Evolutionary conservation across 2,797 vertebrate species (phyloP), one percentile per base, ranked within the genome.

Genomic region (Dendrocincla fuliginosa): DNA sequence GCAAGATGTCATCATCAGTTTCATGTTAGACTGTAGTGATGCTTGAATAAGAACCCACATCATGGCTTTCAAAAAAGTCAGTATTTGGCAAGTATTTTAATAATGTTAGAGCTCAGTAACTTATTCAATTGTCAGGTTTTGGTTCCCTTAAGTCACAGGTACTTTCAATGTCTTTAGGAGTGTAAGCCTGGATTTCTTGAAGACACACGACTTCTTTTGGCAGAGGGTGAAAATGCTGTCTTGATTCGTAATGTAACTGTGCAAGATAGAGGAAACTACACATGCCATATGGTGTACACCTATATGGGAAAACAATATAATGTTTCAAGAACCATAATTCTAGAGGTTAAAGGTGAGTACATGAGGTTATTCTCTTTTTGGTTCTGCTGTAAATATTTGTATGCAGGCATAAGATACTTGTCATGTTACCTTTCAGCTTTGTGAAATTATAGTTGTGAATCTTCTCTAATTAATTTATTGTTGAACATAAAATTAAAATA

Each of bases 181-280:
- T 98, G 98, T 86, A 87, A 97, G 64, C 91, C 95, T 96, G 93
- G 94, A 41, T 82, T 91, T 96, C 93, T 97, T 73, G 94, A 96
- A 57, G 92, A 95, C 28, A n/a, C 37, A 8, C 83, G 91, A 74
- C 97, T 98, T 83, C 1, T 15, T 37, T 95, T 96, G 61, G 23
- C 60, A n/a, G 76, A 75, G 8, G 50, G 90, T 37, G 75, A 87
- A 86, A 94, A 74, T 11, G 70, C 69, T 41, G 32, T 47, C 96
- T 98, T 55, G 11, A 74, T 98, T 76, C 59, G 1, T 17, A 91
- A 98, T 0, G 94, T 97, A 44, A 53, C 37, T n/a, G 16, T 70
- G 18, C 87, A 94, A 3, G 98, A 98, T 32, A 73, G 87, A 61
- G 98, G 98, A 53, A 96, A 97, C 60, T 99, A 99, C 74, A 98